A percentile compares a stretch with the other conserved stretches of the same genome.
These are phyloP conservation scores for Drosophila obscura DNA, from an alignment of 1,140 invertebrate genomes.

Conservation along the genomic window DNA sequence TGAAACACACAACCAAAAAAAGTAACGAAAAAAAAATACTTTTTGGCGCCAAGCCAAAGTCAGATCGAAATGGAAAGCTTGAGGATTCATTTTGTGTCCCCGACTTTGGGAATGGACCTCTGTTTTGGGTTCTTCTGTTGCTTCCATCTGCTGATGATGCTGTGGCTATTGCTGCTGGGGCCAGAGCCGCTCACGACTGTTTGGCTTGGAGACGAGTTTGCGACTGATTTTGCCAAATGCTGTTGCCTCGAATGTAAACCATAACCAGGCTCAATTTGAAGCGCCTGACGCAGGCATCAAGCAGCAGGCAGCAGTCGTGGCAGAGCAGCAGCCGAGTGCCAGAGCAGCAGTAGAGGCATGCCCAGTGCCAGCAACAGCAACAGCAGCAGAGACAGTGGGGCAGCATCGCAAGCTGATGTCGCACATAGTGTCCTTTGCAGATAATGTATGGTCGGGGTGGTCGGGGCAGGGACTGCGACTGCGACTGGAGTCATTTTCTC, in stretches of 20 bases:
- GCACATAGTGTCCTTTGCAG: conserved; percentile 70
- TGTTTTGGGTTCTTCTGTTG: too few species aligned
- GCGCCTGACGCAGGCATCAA: conserved; percentile 24
- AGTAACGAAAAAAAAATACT: not conserved
- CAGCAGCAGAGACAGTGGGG: not conserved
- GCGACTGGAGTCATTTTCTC: conserved; percentile 51
- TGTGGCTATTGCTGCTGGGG: not conserved
- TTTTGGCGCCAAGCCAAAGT: not conserved
- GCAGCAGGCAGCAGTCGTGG: too few species aligned
- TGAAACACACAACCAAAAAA: not conserved
- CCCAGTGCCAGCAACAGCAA: conserved; percentile 3
- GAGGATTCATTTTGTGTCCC: not conserved
- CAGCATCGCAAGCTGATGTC: conserved; percentile 45
- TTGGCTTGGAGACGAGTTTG: conserved; percentile 73
- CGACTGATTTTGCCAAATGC: conserved; percentile 75
- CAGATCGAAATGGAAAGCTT: not conserved
- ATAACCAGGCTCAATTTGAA: conserved; percentile 61
- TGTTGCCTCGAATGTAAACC: conserved; percentile 73
- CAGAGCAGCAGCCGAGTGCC: conserved; percentile 11
- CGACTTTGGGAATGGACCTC: not conserved
- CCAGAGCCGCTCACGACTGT: conserved; percentile 58
- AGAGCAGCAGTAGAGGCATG: conserved; percentile 2
- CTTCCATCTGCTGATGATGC: not conserved
- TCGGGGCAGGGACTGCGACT: conserved; percentile 7
- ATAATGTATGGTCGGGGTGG: conserved; percentile 34